Evolutionary conservation across 2,113 vertebrate genomes (phyloP), one percentile per base, ranked within the genome.

Genomic region (Trachemys scripta): DNA sequence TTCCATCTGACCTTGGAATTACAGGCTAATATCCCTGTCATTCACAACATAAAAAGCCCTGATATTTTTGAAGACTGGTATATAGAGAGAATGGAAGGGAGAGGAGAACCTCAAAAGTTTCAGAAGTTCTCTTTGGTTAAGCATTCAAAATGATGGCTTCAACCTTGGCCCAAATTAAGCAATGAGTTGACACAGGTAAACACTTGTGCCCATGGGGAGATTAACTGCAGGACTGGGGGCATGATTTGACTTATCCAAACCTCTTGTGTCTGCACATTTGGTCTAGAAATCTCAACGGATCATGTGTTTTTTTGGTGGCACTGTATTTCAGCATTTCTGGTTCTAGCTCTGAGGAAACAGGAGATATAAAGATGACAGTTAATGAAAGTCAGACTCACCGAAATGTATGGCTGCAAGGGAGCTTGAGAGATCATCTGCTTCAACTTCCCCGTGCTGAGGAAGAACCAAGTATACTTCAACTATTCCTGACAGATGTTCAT

Each of bases 1-100:
- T 87, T 59, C 94, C 88, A 90, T 94, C 95, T 95, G 89, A 94
- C 90, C 93, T 93, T 88, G 1, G 50, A 95, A 91, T 80, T 91
- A 79, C 57, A 85, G 65, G 75, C n/a, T 94, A 95, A 94, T 75
- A 91, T 69, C 80, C 82, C 35, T 93, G 95, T 80, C 79, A 87
- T 83, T 90, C 6, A 3, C 24, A 42, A 75, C 27, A 47, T 4
- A 24, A 86, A 95, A 89, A 1, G 0, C 35, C 9, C 56, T 82
- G 49, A 62, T 80, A 27, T 80, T 88, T 24, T 57, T 42, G 62
- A 47, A 93, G 87, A 90, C 27, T 65, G 42, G 5, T 31, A 83
- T 79, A n/a, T 49, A 85, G 16, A 87, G 8, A 42, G 8, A 62
- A 57, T 42, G 2, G 5, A 50, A 53, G 87, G 78, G 78, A 92